Percentiles rank a stretch among this genome's conserved stretches.
These are phyloP conservation scores for Sebastes kiyomatsui DNA, from an alignment of 2,797 vertebrate genomes.

Conservation along the genomic window DNA sequence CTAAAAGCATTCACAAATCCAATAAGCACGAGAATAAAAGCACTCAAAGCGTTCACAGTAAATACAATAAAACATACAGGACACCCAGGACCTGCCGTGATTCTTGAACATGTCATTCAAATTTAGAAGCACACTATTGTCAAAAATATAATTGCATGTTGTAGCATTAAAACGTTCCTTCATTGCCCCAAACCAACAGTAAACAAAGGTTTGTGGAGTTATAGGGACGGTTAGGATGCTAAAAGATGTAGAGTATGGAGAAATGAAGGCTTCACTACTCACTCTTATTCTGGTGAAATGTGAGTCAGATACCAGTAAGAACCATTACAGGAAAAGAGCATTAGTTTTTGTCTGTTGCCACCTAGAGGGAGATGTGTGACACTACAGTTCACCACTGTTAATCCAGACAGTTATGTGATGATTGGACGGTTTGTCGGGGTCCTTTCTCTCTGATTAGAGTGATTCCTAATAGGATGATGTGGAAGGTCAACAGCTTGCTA, in stretches of 20 bases:
- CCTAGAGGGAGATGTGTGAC: background rate
- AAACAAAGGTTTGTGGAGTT: fast-evolving
- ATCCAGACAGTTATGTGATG: conserved; percentile 39
- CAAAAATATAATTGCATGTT: too few species aligned
- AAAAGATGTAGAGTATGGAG: background rate
- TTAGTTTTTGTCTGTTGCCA: background rate
- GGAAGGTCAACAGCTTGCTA: conserved; percentile 47
- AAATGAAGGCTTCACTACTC: too few species aligned
- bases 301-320: background rate
- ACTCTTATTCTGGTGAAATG: background rate
- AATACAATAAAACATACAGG: too few species aligned
- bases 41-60: too few species aligned
- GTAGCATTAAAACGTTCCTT: background rate
- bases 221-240: background rate
- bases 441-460: conserved; percentile 51
- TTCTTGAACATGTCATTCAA: too few species aligned
- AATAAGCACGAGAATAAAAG: too few species aligned
- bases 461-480: conserved; percentile 54
- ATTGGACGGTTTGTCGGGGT: conserved; percentile 43
- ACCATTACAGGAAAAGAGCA: background rate
- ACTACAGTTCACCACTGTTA: background rate
- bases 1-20: too few species aligned
- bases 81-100: background rate
- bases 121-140: too few species aligned
- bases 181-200: background rate